Evolutionary conservation across 2,888 invertebrate genomes (phyloP).

Genomic region (Teleogryllus oceanicus): DNA sequence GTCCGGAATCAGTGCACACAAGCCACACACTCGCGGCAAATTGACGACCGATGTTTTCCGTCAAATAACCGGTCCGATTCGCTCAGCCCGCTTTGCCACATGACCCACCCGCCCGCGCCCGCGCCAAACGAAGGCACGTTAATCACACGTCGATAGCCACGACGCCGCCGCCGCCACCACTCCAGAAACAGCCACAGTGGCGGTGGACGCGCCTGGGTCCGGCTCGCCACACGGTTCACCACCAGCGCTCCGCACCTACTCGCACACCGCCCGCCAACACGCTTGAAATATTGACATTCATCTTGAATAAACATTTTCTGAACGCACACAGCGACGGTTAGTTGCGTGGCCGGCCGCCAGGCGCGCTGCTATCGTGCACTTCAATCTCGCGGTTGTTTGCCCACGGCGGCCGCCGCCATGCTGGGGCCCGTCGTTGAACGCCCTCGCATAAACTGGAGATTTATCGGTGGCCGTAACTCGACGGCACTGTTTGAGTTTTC

Average conservation of each 20-base stretch:
- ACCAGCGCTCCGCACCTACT: background rate
- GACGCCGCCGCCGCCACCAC: too few relatives aligned
- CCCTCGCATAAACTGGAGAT: background rate
- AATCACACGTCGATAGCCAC: background rate
- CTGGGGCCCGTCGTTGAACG: background rate
- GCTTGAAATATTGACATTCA: conserved; percentile 12
- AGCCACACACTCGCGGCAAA: background rate
- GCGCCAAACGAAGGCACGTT: background rate
- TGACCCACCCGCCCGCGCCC: background rate
- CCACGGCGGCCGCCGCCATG: background rate
- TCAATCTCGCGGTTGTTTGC: conserved; percentile 10
- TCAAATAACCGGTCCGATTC: conserved; percentile 9
- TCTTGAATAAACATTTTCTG: conserved; percentile 18
- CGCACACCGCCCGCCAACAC: background rate
- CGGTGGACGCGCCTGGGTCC: background rate
- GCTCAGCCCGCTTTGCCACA: background rate
- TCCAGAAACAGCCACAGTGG: too few relatives aligned
- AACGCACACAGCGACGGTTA: background rate
- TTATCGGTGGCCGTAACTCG: background rate
- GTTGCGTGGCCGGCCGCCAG: conserved; percentile 2
- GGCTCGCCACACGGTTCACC: background rate
- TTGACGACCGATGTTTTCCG: background rate
- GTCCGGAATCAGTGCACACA: background rate
- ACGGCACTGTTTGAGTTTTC: background rate
- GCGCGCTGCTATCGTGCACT: background rate